Evolutionary conservation across 2,888 invertebrate species (phyloP).

Genomic region (Drosophila maculinotata): DNA sequence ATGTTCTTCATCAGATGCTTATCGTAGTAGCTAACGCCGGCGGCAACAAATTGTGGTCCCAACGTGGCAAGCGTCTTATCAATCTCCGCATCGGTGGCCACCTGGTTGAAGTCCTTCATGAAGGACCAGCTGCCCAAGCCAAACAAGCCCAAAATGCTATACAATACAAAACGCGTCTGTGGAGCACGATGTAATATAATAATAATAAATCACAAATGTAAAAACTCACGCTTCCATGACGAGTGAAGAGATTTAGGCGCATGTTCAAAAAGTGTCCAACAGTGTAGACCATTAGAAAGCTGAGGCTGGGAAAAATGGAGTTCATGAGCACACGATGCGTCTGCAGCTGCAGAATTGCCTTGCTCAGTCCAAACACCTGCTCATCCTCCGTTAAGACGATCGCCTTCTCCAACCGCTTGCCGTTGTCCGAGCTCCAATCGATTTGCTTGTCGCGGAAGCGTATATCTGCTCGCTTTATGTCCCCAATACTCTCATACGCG

Average conservation of each 20-base stretch:
- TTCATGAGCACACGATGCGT: conserved; percentile 87
- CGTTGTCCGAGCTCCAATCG: conserved; percentile 88
- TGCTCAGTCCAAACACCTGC: conserved; percentile 92
- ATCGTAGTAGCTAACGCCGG: conserved; percentile 91
- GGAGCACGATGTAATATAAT: neutral
- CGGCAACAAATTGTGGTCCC: conserved; percentile 88
- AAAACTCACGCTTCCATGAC: conserved; percentile 85
- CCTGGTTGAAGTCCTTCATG: conserved; percentile 88
- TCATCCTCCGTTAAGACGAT: conserved; percentile 91
- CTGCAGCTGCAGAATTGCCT: conserved; percentile 89
- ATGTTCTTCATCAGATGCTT: conserved; percentile 90
- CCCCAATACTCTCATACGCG: conserved; percentile 86
- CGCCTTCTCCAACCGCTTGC: conserved; percentile 88
- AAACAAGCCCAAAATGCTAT: conserved; percentile 87
- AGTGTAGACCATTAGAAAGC: conserved; percentile 86
- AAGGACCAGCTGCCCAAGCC: conserved; percentile 88
- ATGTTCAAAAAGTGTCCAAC: conserved; percentile 86
- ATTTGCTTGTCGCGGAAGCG: conserved; percentile 88
- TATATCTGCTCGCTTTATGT: conserved; percentile 87
- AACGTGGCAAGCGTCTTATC: conserved; percentile 88
- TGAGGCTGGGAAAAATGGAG: conserved; percentile 86
- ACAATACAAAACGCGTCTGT: conserved; percentile 85
- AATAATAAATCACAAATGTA: too few relatives aligned
- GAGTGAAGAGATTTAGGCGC: conserved; percentile 86
- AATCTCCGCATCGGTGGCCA: conserved; percentile 87